Base-by-base conservation (phyloP, 2,888 invertebrate species). In the Eupeodes latifasciatus region DNA sequence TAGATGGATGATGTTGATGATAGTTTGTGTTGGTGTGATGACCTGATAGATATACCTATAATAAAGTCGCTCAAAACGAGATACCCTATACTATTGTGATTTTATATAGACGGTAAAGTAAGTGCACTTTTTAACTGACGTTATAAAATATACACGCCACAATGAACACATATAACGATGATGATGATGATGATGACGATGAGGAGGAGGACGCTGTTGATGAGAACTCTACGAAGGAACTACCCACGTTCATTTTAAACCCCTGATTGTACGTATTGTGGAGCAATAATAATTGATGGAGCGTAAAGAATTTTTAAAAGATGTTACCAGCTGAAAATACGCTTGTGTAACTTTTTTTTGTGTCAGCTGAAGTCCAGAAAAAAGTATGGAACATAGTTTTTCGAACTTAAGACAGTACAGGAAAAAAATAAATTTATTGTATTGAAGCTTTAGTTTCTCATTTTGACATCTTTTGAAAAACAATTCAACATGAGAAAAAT, bases 21-120 rank as follows among this genome's bases (percentile, higher is more conserved):
- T 66, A 44, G 62, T 11, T 72, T 62, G 84, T 77, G 76, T 84
- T 87, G 77, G 81, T 84, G 87, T 85, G 78, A 81, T 88, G 81
- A 85, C 87, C 87, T 61, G 80, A 27, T 66, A 27, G 27, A 27
- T 27, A 27, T 27, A n/a, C n/a, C n/a, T n/a, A 67, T 80, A 87
- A 83, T 77, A 80, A 72, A 84, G 67, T 87, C 74, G 74, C 75
- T 85, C 77, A 59, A 87, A 79, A 80, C 79, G 71, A 80, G 79
- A 84, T 74, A 40, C 40, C 40, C 9, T 9, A 9, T 40, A 85
- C 59, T 16, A 53, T 62, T 71, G 57, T 85, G 49, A 57, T 82
- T 69, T 72, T 69, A 71, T 85, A 51, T 76, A n/a, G n/a, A 66
- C 72, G 36, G 40, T 55, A 47, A 61, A 51, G 75, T 67, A 47